Base-by-base conservation (phyloP, 2,113 vertebrate species). In the Excalfactoria chinensis region DNA sequence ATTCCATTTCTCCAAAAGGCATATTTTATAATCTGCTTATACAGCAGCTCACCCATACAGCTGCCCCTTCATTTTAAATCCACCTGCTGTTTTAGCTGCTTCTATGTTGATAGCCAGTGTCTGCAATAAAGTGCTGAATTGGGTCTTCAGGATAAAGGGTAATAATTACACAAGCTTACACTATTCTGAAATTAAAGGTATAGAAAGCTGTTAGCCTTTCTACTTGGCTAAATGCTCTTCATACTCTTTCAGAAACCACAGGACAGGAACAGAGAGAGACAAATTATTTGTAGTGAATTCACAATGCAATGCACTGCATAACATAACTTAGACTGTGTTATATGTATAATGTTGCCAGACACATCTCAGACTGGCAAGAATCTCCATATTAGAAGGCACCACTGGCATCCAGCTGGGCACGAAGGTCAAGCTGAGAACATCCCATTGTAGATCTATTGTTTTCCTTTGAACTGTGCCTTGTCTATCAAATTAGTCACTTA, bases 21-120 rank as follows among this genome's bases (percentile, higher is more conserved):
- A 3, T 91, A 90, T 94, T 97, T 94, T 79, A 89, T 92, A 69
- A 83, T 86, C 72, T 96, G 77, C 83, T 95, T 93, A 74, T 70
- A n/a, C 55, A 93, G 84, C 86, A 94, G 72, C 78, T 91, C 84
- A 79, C 86, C 81, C 5, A 0, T 86, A 73, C 55, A 71, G 71
- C 32, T 62, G 76, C 70, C 35, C 49, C 48, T 92, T 88, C 53
- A 58, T 94, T 95, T 96, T 84, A 94, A 92, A 89, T 91, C 74
- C 69, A 94, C 75, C 92, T 88, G 64, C 78, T 93, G 78, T 51
- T 93, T 89, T 91, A 74, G 78, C 62, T 73, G 55, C 44, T 59
- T 83, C 51, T 89, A 28, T 55, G 58, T 72, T 32, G 26, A 66
- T 40, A 55, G 77, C 26, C 66, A n/a, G 26, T 5, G 34, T 23